These are phyloP conservation scores for Meloe dianella DNA, from an alignment of 2,888 invertebrate species.

Conservation along the genomic window DNA sequence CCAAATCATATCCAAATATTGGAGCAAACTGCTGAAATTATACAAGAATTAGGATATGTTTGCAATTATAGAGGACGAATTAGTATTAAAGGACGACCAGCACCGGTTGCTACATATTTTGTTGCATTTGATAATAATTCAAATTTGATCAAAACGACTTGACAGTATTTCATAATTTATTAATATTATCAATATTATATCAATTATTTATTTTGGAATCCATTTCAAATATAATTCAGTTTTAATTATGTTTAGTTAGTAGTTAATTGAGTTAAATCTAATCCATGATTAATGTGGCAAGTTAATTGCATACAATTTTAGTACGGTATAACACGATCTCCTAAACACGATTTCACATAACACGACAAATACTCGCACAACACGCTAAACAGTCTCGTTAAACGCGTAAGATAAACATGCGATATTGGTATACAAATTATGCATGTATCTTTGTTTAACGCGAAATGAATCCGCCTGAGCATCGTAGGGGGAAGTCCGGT, in stretches of 20 bases:
- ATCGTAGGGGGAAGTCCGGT: too few relatives aligned
- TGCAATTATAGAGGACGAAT: conserved; percentile 75
- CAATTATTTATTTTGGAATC: not conserved
- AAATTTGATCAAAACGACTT: conserved; percentile 36
- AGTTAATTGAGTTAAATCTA: too few relatives aligned
- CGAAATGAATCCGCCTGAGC: too few relatives aligned
- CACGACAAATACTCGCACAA: too few relatives aligned
- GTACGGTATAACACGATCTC: too few relatives aligned
- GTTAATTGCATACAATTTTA: too few relatives aligned
- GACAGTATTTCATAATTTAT: not conserved
- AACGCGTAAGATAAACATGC: too few relatives aligned
- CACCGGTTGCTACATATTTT: conserved; percentile 74
- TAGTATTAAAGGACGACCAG: conserved; percentile 73
- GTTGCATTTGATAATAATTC: conserved; percentile 62
- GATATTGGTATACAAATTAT: too few relatives aligned
- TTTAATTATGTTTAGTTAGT: not conserved
- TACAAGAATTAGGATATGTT: conserved; percentile 71
- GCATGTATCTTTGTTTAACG: too few relatives aligned
- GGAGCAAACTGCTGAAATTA: conserved; percentile 72
- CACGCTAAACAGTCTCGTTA: too few relatives aligned
- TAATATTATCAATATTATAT: not conserved
- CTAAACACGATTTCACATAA: too few relatives aligned
- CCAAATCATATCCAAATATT: conserved; percentile 72
- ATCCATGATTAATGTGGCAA: too few relatives aligned
- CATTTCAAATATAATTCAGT: not conserved